Conservation (phyloP, 2,888 invertebrate species). For the Hermaeophaga mercurialis region DNA sequence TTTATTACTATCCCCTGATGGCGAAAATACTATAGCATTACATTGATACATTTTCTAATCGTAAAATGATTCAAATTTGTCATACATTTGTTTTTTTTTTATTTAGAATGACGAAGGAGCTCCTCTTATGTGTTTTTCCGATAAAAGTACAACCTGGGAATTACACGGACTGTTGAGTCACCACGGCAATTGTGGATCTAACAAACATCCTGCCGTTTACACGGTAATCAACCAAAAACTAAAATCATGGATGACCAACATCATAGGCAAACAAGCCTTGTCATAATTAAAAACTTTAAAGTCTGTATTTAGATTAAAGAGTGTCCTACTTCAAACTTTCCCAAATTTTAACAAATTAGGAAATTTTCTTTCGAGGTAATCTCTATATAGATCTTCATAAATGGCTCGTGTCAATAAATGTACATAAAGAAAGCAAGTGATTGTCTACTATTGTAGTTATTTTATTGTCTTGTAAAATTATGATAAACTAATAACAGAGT, state of each 20-base stretch:
- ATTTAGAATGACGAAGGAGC: slow-evolving; percentile 70
- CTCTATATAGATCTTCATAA: not conserved
- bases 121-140: slow-evolving; percentile 66
- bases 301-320: not conserved
- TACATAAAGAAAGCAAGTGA: not conserved
- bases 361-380: not conserved
- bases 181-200: slow-evolving; percentile 63
- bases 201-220: slow-evolving; percentile 64
- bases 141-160: slow-evolving; percentile 62
- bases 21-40: no score
- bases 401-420: not conserved
- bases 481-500: no score
- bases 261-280: slow-evolving; percentile 49
- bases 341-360: no score
- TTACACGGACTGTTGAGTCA: slow-evolving; percentile 66
- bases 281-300: not conserved
- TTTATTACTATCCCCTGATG: no score
- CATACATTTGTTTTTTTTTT: slow-evolving; percentile 10
- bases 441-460: not conserved
- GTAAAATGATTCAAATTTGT: no score
- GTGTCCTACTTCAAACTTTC: not conserved
- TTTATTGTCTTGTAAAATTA: no score
- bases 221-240: slow-evolving; percentile 56
- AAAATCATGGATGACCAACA: slow-evolving; percentile 57
- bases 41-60: no score